These are phyloP conservation scores for Steatornis caripensis DNA, from an alignment of 2,113 vertebrate genomes.

Conservation along the genomic window DNA sequence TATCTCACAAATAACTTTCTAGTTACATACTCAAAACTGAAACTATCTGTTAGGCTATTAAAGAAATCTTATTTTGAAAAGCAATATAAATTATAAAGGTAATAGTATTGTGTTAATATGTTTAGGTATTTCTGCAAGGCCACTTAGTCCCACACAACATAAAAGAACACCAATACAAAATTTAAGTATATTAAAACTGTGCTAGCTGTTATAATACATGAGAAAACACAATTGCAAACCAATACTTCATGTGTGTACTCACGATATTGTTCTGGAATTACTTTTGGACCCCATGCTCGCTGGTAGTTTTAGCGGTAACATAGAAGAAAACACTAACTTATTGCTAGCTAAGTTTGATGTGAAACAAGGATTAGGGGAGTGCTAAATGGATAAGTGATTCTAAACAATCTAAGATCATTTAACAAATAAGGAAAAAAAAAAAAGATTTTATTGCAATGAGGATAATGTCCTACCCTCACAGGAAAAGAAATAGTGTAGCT, in stretches of 20 bases:
- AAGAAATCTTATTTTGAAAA: background rate
- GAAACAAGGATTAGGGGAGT: background rate
- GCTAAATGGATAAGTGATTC: background rate
- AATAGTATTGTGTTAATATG: background rate
- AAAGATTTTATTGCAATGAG: background rate
- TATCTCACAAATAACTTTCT: background rate
- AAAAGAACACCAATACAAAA: background rate
- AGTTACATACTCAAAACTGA: background rate
- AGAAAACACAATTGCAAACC: background rate
- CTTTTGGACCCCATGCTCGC: background rate
- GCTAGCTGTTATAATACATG: background rate
- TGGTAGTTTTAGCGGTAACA: background rate
- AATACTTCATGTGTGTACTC: background rate
- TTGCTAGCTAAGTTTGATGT: background rate
- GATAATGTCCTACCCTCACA: accelerated
- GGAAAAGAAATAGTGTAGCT: background rate
- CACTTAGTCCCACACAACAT: background rate
- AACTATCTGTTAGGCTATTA: background rate
- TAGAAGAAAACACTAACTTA: background rate
- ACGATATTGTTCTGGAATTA: background rate
- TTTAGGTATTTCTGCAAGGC: background rate
- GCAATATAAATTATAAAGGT: background rate
- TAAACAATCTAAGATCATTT: background rate
- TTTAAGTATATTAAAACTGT: background rate
- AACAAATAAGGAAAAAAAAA: background rate